phyloP scores from a whole-genome alignment of 2,113 vertebrate genomes.

The Mobula hypostoma region DNA sequence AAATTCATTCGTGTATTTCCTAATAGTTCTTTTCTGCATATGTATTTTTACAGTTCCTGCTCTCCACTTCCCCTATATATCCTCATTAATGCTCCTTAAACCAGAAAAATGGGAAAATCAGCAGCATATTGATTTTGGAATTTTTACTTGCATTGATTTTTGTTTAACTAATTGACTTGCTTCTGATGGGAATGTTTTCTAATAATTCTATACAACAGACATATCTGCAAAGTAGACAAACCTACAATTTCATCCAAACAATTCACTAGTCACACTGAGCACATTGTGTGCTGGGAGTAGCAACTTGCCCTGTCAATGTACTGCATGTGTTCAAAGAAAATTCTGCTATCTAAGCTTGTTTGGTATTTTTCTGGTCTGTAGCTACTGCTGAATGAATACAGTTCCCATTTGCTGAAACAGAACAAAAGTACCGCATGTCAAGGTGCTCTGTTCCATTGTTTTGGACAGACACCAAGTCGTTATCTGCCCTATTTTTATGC shows the following conservation, averaged over 20 bases:
- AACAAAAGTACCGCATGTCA: constrained; percentile 23
- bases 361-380: background rate
- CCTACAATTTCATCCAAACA: background rate
- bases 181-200: background rate
- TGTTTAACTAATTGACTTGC: background rate
- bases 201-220: background rate
- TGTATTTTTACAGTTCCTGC: background rate
- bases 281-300: background rate
- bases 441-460: constrained; percentile 20
- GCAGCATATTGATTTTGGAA: background rate
- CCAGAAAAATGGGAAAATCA: background rate
- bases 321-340: background rate
- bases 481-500: background rate
- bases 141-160: background rate
- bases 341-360: background rate
- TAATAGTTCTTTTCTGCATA: background rate
- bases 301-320: background rate
- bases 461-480: background rate
- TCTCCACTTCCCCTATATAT: background rate
- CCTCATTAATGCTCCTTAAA: constrained; percentile 1
- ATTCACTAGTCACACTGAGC: background rate
- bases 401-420: background rate
- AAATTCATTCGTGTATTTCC: background rate
- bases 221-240: background rate
- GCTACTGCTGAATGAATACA: constrained; percentile 9